Evolutionary conservation across 2,113 vertebrate genomes (phyloP).

Genomic region (Dicentrarchus labrax): DNA sequence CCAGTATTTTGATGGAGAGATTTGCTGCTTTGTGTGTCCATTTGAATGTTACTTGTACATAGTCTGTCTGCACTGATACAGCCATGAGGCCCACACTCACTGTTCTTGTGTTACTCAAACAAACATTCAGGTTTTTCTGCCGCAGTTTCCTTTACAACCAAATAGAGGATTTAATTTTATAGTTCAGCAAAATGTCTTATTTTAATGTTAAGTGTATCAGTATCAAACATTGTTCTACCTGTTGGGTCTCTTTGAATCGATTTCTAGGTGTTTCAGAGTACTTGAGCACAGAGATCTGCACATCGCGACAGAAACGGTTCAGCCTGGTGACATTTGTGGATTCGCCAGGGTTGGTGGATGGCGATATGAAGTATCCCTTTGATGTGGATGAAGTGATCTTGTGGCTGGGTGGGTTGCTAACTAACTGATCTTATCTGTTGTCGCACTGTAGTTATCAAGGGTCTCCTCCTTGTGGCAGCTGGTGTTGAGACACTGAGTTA

Average conservation of each 20-base stretch:
- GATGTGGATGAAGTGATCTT: constrained; percentile 88
- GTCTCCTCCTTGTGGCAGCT: not conserved
- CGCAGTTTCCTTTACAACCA: not conserved
- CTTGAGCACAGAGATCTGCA: constrained; percentile 88
- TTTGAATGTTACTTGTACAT: not conserved
- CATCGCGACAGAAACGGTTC: constrained; percentile 89
- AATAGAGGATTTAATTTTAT: not conserved
- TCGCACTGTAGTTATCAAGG: not conserved
- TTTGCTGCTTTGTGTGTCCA: not conserved
- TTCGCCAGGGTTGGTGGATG: constrained; percentile 88
- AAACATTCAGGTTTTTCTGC: not conserved
- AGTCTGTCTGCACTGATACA: not conserved
- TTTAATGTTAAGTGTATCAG: not conserved
- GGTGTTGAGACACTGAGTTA: not conserved
- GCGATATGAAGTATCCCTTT: constrained; percentile 91
- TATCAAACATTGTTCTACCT: not conserved
- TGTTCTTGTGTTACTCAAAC: not conserved
- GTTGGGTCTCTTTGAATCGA: not conserved
- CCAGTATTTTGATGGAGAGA: not conserved
- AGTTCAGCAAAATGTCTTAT: not conserved
- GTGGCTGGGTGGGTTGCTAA: constrained; percentile 84
- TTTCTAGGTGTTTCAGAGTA: constrained; percentile 86
- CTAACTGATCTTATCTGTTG: not conserved
- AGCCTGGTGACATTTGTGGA: constrained; percentile 89
- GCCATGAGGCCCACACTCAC: not conserved